Percentiles rank a stretch among this genome's conserved stretches.
Conservation (phyloP, 2,888 invertebrate species). For the Ctenicera cuprea region DNA sequence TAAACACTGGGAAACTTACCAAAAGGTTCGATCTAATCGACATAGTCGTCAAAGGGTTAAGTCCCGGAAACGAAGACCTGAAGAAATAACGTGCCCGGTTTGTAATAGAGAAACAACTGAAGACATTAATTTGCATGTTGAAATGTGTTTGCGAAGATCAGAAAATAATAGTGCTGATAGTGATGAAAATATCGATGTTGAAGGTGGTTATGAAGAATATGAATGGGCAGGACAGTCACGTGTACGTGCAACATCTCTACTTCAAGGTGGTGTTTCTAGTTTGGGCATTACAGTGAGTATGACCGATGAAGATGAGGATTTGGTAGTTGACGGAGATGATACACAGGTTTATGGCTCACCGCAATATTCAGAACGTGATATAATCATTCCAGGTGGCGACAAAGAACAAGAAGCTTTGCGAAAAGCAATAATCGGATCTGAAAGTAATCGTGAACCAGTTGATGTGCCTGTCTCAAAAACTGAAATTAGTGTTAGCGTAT, state of each 20-base stretch:
- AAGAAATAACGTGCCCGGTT: conserved; percentile 85
- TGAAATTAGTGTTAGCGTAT: conserved; percentile 47
- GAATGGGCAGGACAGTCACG: conserved; percentile 95
- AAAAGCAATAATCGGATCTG: conserved; percentile 73
- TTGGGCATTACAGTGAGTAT: conserved; percentile 71
- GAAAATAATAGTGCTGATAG: conserved; percentile 73
- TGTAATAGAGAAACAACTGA: conserved; percentile 83
- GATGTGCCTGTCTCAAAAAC: conserved; percentile 62
- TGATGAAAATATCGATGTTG: conserved; percentile 89
- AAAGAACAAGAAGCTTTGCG: conserved; percentile 75
- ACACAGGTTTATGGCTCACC: conserved; percentile 90
- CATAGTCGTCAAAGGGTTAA: conserved; percentile 80
- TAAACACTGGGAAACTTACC: conserved; percentile 84
- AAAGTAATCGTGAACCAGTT: conserved; percentile 44
- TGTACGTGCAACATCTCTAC: conserved; percentile 82
- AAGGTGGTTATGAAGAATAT: conserved; percentile 87
- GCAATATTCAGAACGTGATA: conserved; percentile 88
- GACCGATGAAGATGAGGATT: conserved; percentile 80
- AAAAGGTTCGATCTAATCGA: conserved; percentile 83
- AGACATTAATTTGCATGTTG: conserved; percentile 84
- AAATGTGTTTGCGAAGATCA: conserved; percentile 79
- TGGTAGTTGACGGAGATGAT: conserved; percentile 92
- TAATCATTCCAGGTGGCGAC: conserved; percentile 76
- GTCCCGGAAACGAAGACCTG: conserved; percentile 80
- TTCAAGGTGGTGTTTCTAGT: conserved; percentile 80